Percentiles rank a stretch among this genome's conserved stretches.
Conservation (phyloP, 2,888 invertebrate genomes). For the Dexiosoma caninum region DNA sequence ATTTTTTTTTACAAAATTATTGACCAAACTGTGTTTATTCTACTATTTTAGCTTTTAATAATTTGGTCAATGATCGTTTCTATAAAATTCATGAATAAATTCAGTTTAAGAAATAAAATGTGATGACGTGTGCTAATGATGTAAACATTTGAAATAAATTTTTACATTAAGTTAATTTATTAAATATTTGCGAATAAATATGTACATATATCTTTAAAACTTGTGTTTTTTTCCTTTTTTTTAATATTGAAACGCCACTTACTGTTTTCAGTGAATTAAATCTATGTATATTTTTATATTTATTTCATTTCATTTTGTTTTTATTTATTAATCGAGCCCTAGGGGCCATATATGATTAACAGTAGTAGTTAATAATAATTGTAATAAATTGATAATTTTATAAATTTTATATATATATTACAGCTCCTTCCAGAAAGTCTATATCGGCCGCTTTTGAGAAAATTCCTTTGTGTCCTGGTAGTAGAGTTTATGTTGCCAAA, state of each 20-base stretch:
- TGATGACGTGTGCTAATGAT: too few species aligned
- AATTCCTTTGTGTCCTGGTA: constrained; percentile 76
- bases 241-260: neutral
- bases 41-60: too few species aligned
- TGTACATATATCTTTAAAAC: neutral
- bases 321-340: too few species aligned
- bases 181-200: constrained; percentile 7
- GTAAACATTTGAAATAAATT: too few species aligned
- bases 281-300: neutral
- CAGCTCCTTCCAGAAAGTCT: constrained; percentile 7
- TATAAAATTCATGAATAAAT: too few species aligned
- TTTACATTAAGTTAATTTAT: neutral
- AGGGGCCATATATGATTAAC: too few species aligned
- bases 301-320: too few species aligned
- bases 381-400: too few species aligned
- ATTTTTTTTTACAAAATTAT: neutral
- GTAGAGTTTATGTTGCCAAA: constrained; percentile 74
- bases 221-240: constrained; percentile 46
- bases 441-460: constrained; percentile 34
- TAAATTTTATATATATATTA: neutral
- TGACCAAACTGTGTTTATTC: neutral
- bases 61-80: too few species aligned
- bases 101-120: too few species aligned
- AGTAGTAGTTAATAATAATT: too few species aligned
- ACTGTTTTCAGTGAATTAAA: neutral